Percentiles rank a stretch among this genome's conserved stretches.
phyloP scores from a whole-genome alignment of 2,113 vertebrate species.

The Nothocercus nigrocapillus region DNA sequence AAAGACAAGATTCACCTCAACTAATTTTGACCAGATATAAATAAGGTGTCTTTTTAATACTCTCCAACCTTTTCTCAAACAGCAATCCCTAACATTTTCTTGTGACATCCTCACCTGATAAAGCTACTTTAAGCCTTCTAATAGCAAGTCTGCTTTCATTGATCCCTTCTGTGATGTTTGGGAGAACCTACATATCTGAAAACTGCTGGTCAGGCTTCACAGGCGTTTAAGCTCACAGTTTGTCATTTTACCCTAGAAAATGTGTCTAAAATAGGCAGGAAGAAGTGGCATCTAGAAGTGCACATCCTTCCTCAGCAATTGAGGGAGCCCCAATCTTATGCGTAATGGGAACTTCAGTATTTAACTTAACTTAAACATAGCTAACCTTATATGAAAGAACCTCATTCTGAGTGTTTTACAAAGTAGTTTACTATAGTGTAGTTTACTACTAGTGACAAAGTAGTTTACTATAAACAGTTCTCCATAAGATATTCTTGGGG shows the following conservation, averaged over 20 bases:
- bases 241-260: background rate
- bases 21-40: slow-evolving; percentile 25
- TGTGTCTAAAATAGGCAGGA: background rate
- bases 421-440: background rate
- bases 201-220: background rate
- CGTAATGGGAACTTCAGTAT: background rate
- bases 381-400: background rate
- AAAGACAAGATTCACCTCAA: background rate
- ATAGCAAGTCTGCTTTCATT: background rate
- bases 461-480: background rate
- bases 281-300: background rate
- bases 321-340: background rate
- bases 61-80: background rate
- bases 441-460: background rate
- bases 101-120: background rate
- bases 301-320: background rate
- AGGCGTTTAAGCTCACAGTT: background rate
- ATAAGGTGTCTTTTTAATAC: slow-evolving; percentile 44
- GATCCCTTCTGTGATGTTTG: background rate
- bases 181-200: background rate
- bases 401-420: background rate
- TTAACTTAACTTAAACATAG: background rate
- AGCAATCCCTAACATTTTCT: background rate
- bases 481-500: background rate
- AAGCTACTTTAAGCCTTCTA: background rate